These are phyloP conservation scores for Neuroterus valhalla DNA, from an alignment of 1,140 invertebrate genomes.

Conservation along the genomic window DNA sequence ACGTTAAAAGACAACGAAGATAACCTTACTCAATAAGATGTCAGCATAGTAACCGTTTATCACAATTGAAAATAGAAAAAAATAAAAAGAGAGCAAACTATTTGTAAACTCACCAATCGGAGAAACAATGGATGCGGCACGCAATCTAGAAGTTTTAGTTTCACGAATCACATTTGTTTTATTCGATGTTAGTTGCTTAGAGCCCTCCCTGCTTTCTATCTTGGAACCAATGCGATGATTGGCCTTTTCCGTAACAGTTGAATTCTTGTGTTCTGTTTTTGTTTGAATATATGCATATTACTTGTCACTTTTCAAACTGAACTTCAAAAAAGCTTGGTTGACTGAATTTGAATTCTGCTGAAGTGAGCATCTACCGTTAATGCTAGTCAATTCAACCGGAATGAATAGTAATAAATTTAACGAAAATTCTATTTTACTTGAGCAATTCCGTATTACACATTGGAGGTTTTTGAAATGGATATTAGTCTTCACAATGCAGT, in stretches of 20 bases:
- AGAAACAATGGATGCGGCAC: constrained; percentile 76
- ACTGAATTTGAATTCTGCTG: no score
- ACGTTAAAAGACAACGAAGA: no score
- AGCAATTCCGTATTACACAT: no score
- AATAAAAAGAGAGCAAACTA: constrained; percentile 1
- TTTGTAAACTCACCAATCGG: constrained; percentile 47
- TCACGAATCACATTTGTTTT: constrained; percentile 76
- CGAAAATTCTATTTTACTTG: no score
- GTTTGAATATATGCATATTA: neutral
- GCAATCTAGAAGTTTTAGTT: constrained; percentile 82
- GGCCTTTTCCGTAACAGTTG: constrained; percentile 42
- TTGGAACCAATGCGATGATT: constrained; percentile 46
- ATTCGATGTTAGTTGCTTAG: constrained; percentile 41
- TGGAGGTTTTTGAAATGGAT: no score
- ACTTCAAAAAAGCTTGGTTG: neutral
- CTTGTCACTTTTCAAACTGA: neutral
- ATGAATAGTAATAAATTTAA: no score
- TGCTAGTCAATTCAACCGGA: no score
- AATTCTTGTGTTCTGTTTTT: constrained; percentile 46
- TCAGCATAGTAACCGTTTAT: no score
- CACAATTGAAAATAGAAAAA: neutral
- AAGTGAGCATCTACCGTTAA: no score
- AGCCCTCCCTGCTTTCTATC: constrained; percentile 46
- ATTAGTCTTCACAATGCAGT: no score
- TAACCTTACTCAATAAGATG: no score